Conservation (phyloP, 2,888 invertebrate species). For the Synergus japonicus region DNA sequence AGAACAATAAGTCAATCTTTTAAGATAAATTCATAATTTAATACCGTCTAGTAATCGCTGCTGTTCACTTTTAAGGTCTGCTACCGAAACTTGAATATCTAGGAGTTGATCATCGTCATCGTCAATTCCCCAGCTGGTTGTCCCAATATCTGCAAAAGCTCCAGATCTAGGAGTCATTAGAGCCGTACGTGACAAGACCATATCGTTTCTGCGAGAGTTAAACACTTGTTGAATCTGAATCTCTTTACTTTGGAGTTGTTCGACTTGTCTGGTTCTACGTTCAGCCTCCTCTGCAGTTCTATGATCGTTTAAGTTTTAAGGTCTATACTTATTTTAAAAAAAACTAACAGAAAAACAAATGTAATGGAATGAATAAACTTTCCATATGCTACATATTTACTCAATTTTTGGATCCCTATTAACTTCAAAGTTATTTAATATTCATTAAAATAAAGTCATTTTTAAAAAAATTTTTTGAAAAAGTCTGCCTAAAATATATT, state of each 20-base stretch:
- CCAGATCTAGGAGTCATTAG: slow-evolving; percentile 70
- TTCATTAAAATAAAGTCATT: too few species aligned
- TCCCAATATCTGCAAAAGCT: slow-evolving; percentile 77
- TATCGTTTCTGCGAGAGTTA: slow-evolving; percentile 73
- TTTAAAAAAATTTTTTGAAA: too few species aligned
- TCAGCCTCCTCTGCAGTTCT: slow-evolving; percentile 83
- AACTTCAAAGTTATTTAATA: too few species aligned
- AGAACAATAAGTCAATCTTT: slow-evolving; percentile 12
- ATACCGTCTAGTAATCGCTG: slow-evolving; percentile 81
- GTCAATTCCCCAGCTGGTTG: slow-evolving; percentile 76
- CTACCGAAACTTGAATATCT: slow-evolving; percentile 76
- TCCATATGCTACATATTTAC: too few species aligned
- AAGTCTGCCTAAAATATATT: too few species aligned
- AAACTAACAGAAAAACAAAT: too few species aligned
- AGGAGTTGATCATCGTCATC: slow-evolving; percentile 77
- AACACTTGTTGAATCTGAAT: slow-evolving; percentile 80
- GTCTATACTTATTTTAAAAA: slow-evolving; percentile 50
- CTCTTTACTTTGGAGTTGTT: slow-evolving; percentile 81
- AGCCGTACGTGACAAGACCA: slow-evolving; percentile 69
- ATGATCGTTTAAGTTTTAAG: slow-evolving; percentile 60
- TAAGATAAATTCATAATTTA: slow-evolving; percentile 34
- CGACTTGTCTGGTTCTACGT: slow-evolving; percentile 81
- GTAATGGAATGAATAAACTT: too few species aligned
- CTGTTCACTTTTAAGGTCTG: slow-evolving; percentile 80
- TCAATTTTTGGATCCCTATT: too few species aligned